phyloP scores from a whole-genome alignment of 2,797 vertebrate genomes.

The Anguilla anguilla region DNA sequence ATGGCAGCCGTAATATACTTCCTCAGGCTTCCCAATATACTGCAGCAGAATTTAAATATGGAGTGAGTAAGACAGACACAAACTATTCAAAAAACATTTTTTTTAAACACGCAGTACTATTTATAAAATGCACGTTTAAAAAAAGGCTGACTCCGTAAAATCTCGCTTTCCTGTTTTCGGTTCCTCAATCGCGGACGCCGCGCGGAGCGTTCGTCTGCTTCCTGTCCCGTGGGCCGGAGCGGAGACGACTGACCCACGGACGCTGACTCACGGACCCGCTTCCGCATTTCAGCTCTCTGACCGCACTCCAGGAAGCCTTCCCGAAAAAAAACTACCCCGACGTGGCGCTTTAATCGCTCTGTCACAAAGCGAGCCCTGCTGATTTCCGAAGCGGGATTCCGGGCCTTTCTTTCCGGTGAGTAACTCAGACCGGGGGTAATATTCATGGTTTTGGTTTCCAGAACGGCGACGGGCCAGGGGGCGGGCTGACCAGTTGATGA shows the following conservation, averaged over 20 bases:
- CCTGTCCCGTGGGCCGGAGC: background rate
- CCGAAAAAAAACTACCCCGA: conserved; percentile 31
- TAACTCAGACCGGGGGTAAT: background rate
- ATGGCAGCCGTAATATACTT: conserved; percentile 23
- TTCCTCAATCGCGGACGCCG: conserved; percentile 49
- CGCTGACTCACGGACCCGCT: conserved; percentile 55
- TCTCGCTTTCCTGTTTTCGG: conserved; percentile 41
- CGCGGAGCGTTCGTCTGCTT: conserved; percentile 53
- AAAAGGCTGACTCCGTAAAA: conserved; percentile 35
- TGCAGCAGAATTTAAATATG: conserved; percentile 37
- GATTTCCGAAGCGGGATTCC: conserved; percentile 49
- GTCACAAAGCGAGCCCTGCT: conserved; percentile 48
- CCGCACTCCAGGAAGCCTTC: conserved; percentile 56
- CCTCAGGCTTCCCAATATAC: conserved; percentile 40
- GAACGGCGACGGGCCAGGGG: background rate
- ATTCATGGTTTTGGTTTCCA: conserved; percentile 22
- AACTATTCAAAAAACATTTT: background rate
- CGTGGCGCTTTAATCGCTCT: conserved; percentile 49
- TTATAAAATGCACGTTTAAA: conserved; percentile 30
- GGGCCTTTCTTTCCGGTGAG: conserved; percentile 20
- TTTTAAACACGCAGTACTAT: background rate
- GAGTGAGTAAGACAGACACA: conserved; percentile 26
- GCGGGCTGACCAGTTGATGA: too few relatives aligned
- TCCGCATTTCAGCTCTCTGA: conserved; percentile 51
- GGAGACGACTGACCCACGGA: conserved; percentile 46